Conservation (phyloP, 2,113 vertebrate species). For the Neoarius graeffei region DNA sequence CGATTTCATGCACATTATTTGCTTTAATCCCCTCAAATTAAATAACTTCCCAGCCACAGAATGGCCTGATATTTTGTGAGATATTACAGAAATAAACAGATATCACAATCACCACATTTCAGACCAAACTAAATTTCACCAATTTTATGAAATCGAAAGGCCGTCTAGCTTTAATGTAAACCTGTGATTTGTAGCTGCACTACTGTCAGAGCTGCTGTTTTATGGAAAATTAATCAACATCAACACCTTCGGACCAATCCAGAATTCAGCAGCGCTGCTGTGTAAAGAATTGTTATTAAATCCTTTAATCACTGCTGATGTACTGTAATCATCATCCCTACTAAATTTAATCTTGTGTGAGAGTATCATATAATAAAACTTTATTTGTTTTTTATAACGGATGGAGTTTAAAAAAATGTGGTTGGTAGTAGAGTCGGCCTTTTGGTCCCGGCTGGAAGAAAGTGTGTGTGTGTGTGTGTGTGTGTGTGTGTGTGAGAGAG, state of each 20-base stretch:
- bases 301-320: background rate
- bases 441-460: background rate
- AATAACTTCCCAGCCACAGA: too few species aligned
- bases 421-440: background rate
- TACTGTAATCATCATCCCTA: too few species aligned
- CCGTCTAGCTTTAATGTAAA: too few species aligned
- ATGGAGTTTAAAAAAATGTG: background rate
- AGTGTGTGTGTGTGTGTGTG: constrained; percentile 19
- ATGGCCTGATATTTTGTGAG: too few species aligned
- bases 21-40: too few species aligned
- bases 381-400: background rate
- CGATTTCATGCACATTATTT: too few species aligned
- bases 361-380: background rate
- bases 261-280: background rate
- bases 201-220: background rate
- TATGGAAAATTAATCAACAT: background rate
- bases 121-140: too few species aligned
- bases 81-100: too few species aligned
- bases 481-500: background rate
- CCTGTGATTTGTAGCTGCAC: background rate
- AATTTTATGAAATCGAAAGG: too few species aligned
- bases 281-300: background rate
- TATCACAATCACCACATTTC: too few species aligned
- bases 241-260: background rate
- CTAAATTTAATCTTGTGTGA: background rate